Percentiles rank a stretch among this genome's conserved stretches.
Evolutionary conservation across 2,888 invertebrate species (phyloP).

Genomic region (Eremobia ochroleuca): DNA sequence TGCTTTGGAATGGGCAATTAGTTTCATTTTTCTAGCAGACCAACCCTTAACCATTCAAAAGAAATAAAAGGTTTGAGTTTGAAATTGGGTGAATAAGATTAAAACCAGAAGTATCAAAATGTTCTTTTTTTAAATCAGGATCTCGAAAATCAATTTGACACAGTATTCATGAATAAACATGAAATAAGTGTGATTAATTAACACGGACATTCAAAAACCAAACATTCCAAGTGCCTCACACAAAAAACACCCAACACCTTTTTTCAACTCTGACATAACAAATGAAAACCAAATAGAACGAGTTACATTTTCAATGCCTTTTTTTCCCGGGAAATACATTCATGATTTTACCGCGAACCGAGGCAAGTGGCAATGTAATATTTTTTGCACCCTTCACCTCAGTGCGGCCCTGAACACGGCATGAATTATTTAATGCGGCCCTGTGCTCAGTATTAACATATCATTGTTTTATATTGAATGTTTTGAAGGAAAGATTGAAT

Average conservation of each 20-base stretch:
- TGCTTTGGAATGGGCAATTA: no score
- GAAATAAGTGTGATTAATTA: background rate
- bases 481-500: conserved; percentile 39
- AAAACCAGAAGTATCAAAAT: no score
- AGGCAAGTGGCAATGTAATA: conserved; percentile 47
- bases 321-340: conserved; percentile 54
- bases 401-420: conserved; percentile 52
- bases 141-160: background rate
- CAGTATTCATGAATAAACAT: background rate
- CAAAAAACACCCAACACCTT: conserved; percentile 6
- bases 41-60: no score
- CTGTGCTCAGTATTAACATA: conserved; percentile 64
- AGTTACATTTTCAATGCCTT: conserved; percentile 34
- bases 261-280: conserved; percentile 26
- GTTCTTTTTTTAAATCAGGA: background rate
- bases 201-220: background rate
- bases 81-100: no score
- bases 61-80: no score
- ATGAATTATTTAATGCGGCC: conserved; percentile 73
- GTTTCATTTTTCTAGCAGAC: no score
- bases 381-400: conserved; percentile 67
- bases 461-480: conserved; percentile 67
- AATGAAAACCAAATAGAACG: conserved; percentile 40
- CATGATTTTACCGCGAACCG: conserved; percentile 48
- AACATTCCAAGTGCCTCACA: background rate